Conservation (phyloP, 2,888 invertebrate species). For the Aphodius granarius region DNA sequence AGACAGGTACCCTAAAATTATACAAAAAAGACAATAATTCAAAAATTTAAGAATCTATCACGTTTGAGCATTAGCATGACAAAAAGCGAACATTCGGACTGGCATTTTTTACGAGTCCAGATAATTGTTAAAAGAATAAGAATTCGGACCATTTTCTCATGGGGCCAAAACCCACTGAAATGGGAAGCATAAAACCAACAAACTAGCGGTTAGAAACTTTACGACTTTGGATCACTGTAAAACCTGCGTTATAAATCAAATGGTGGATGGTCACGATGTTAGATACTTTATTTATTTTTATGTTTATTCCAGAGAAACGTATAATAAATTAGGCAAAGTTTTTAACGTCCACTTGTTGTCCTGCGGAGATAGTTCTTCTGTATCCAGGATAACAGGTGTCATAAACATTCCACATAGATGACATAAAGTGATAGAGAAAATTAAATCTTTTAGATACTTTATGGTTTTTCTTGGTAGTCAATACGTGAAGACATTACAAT, state of each 20-base stretch:
- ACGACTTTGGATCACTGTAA: not conserved
- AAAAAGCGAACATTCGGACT: not conserved
- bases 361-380: too few species aligned
- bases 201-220: not conserved
- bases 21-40: not conserved
- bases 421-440: slow-evolving; percentile 2
- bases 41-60: not conserved
- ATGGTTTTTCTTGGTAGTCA: not conserved
- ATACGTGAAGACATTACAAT: too few species aligned
- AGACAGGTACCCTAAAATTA: not conserved
- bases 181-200: not conserved
- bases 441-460: slow-evolving; percentile 4
- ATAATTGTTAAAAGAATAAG: not conserved
- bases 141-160: not conserved
- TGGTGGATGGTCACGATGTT: not conserved
- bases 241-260: not conserved
- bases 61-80: not conserved
- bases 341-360: too few species aligned
- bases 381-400: not conserved
- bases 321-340: not conserved
- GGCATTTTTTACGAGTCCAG: not conserved
- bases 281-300: not conserved
- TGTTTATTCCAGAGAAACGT: not conserved
- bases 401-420: not conserved
- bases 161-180: not conserved